phyloP scores from a whole-genome alignment of 1,140 invertebrate genomes.

The Bradysia coprophila region DNA sequence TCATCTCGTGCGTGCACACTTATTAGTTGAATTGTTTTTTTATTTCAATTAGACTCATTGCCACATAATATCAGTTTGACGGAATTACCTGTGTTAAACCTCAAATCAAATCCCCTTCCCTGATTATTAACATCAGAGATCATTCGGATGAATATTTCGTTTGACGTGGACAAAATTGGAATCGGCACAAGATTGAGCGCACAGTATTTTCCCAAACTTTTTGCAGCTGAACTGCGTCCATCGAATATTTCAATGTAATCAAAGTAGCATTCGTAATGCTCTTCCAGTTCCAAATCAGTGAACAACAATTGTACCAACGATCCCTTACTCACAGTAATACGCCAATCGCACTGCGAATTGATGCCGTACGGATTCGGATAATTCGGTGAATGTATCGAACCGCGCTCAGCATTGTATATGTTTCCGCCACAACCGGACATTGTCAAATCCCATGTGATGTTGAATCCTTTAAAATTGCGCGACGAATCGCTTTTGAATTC shows the following conservation, averaged over 20 bases:
- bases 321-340: conserved; percentile 52
- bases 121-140: conserved; percentile 28
- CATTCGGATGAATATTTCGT: conserved; percentile 36
- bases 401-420: conserved; percentile 33
- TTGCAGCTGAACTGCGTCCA: conserved; percentile 17
- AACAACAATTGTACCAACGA: conserved; percentile 44
- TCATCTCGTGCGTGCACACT: conserved; percentile 1
- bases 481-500: conserved; percentile 42
- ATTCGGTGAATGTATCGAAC: conserved; percentile 61
- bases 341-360: conserved; percentile 58
- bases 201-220: conserved; percentile 30
- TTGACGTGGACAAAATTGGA: conserved; percentile 24
- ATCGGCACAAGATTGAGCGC: conserved; percentile 12
- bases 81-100: conserved; percentile 26
- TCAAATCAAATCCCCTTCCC: conserved; percentile 40
- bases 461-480: conserved; percentile 32
- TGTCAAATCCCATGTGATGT: conserved; percentile 35
- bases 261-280: conserved; percentile 26
- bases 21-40: conserved; percentile 1
- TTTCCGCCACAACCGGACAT: conserved; percentile 58
- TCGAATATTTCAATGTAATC: conserved; percentile 44
- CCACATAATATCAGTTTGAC: too few relatives aligned
- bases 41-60: too few relatives aligned
- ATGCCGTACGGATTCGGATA: conserved; percentile 54
- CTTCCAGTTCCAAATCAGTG: conserved; percentile 48